Percentiles rank a stretch among this genome's conserved stretches.
phyloP scores from a whole-genome alignment of 2,888 invertebrate species.

The Leptopilina myrica region DNA sequence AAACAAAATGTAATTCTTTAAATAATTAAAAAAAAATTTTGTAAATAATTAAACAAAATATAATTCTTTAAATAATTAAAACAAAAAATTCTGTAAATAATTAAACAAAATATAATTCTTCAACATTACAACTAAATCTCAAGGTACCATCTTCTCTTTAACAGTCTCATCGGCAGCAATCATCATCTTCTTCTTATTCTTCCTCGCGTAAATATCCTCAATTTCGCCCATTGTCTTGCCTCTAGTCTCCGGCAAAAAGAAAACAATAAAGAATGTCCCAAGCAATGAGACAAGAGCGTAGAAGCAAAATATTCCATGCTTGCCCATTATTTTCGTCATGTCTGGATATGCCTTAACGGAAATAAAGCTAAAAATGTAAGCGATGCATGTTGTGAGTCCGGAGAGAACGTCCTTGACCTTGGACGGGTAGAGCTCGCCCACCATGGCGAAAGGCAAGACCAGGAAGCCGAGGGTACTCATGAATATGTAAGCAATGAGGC shows the following conservation, averaged over 20 bases:
- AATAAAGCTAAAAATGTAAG: conserved; percentile 79
- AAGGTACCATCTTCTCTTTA: conserved; percentile 48
- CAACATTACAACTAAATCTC: neutral
- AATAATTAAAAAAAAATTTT: too few relatives aligned
- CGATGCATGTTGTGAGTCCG: conserved; percentile 77
- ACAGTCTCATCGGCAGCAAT: conserved; percentile 27
- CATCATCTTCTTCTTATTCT: conserved; percentile 42
- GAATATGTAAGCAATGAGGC: conserved; percentile 78
- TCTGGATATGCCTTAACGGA: conserved; percentile 78
- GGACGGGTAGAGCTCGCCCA: conserved; percentile 79
- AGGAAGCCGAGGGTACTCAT: conserved; percentile 79
- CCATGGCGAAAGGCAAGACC: conserved; percentile 80
- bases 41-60: neutral
- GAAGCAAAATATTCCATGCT: conserved; percentile 78
- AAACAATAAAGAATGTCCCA: conserved; percentile 77
- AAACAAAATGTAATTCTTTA: neutral
- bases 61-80: too few relatives aligned
- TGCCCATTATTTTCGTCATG: conserved; percentile 74
- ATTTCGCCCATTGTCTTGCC: conserved; percentile 78
- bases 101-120: neutral
- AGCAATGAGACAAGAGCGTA: conserved; percentile 76
- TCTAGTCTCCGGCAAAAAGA: conserved; percentile 79
- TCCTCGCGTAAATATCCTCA: conserved; percentile 75
- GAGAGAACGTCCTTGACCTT: conserved; percentile 78
- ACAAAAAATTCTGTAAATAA: too few relatives aligned